Evolutionary conservation across 2,113 vertebrate species (phyloP).

Genomic region (Hystrix brachyura): DNA sequence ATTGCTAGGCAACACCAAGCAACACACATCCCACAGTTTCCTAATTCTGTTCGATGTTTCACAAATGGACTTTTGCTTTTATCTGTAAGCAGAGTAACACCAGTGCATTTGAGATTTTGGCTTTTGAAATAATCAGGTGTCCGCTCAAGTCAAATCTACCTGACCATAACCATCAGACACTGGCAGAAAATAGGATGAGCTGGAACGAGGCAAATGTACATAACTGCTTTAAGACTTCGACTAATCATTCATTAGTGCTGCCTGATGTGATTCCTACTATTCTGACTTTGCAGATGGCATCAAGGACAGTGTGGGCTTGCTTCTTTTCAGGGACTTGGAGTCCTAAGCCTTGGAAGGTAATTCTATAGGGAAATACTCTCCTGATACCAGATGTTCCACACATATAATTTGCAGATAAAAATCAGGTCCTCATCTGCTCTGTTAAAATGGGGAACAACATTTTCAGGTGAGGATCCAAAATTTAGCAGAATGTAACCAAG

Average conservation of each 20-base stretch:
- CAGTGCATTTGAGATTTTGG: conserved; percentile 52
- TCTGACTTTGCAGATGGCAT: conserved; percentile 66
- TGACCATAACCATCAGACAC: conserved; percentile 40
- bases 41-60: neutral
- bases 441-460: neutral
- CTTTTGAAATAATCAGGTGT: conserved; percentile 76
- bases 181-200: conserved; percentile 75
- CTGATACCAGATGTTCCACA: neutral
- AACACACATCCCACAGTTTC: conserved; percentile 64
- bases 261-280: conserved; percentile 66
- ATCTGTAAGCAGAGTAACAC: conserved; percentile 56
- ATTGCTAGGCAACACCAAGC: conserved; percentile 73
- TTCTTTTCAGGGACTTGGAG: conserved; percentile 4
- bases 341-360: neutral
- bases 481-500: neutral
- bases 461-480: conserved; percentile 8
- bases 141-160: conserved; percentile 38
- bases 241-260: conserved; percentile 64
- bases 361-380: fast-evolving
- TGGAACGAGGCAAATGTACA: conserved; percentile 57
- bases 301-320: neutral
- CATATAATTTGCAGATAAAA: neutral
- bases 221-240: conserved; percentile 75
- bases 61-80: conserved; percentile 72
- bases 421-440: neutral